phyloP scores from a whole-genome alignment of 2,797 vertebrate genomes.

The Lutjanus argentimaculatus region DNA sequence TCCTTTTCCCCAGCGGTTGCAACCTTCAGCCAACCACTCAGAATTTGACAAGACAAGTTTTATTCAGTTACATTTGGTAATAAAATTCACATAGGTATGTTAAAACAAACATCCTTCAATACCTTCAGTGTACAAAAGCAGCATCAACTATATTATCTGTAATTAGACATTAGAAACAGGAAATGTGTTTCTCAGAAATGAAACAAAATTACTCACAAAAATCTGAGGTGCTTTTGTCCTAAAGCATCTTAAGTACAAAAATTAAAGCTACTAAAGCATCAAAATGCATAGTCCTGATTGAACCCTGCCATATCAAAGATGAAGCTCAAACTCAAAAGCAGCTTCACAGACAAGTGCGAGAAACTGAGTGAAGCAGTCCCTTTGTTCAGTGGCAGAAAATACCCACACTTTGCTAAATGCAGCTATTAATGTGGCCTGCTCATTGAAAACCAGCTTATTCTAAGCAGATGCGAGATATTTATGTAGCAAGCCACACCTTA shows the following conservation, averaged over 20 bases:
- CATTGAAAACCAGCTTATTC: not conserved
- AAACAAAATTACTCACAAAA: not conserved
- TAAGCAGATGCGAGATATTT: constrained; percentile 5
- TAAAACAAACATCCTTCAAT: constrained; percentile 33
- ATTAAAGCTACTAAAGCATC: not conserved
- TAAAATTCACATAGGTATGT: constrained; percentile 21
- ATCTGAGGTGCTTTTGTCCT: not conserved
- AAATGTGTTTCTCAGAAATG: not conserved
- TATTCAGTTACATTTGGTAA: constrained; percentile 25
- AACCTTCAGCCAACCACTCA: not conserved
- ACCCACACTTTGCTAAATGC: not conserved
- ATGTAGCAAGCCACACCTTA: not conserved
- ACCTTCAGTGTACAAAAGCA: constrained; percentile 22
- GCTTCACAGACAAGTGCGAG: constrained; percentile 6
- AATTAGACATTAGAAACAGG: not conserved
- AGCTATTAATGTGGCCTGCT: not conserved
- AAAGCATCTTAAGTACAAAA: not conserved
- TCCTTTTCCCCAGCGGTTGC: not conserved
- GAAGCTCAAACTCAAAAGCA: constrained; percentile 19
- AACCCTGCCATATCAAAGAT: not conserved
- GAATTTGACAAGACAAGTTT: constrained; percentile 15
- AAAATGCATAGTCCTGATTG: constrained; percentile 14
- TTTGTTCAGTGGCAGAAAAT: constrained; percentile 19
- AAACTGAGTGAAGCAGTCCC: constrained; percentile 13
- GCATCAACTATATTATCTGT: not conserved